Evolutionary conservation across 2,888 invertebrate genomes (phyloP).

Genomic region (Orthosia cruda): DNA sequence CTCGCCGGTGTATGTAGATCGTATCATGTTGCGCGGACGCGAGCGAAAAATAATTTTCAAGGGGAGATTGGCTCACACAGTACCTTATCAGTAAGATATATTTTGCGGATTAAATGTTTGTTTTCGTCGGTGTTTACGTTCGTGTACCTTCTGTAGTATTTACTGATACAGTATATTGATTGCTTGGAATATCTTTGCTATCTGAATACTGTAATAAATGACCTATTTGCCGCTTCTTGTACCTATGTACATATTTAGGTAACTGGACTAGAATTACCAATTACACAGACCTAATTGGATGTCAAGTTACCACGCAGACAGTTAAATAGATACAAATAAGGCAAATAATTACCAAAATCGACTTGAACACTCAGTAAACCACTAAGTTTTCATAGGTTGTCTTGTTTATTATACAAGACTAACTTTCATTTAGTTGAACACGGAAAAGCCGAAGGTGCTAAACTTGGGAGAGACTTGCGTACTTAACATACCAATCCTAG

Average conservation of each 20-base stretch:
- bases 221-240: slow-evolving; percentile 14
- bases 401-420: slow-evolving; percentile 1
- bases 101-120: slow-evolving; percentile 69
- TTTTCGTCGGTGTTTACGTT: slow-evolving; percentile 71
- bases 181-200: slow-evolving; percentile 27
- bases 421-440: slow-evolving; percentile 26
- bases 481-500: slow-evolving; percentile 24
- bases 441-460: slow-evolving; percentile 27
- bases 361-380: neutral
- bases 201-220: slow-evolving; percentile 10
- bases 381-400: neutral
- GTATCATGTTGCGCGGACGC: slow-evolving; percentile 78
- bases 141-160: slow-evolving; percentile 43
- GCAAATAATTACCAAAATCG: slow-evolving; percentile 8
- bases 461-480: slow-evolving; percentile 15
- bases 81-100: slow-evolving; percentile 80
- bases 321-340: slow-evolving; percentile 12
- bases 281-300: slow-evolving; percentile 31
- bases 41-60: slow-evolving; percentile 80
- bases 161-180: slow-evolving; percentile 19
- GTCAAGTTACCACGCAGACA: slow-evolving; percentile 13
- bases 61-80: slow-evolving; percentile 79
- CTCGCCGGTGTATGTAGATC: slow-evolving; percentile 83
- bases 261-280: slow-evolving; percentile 24
- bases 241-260: neutral